Base-by-base conservation (phyloP, 2,797 vertebrate species). In the Parauchenoglanis punctatus region DNA sequence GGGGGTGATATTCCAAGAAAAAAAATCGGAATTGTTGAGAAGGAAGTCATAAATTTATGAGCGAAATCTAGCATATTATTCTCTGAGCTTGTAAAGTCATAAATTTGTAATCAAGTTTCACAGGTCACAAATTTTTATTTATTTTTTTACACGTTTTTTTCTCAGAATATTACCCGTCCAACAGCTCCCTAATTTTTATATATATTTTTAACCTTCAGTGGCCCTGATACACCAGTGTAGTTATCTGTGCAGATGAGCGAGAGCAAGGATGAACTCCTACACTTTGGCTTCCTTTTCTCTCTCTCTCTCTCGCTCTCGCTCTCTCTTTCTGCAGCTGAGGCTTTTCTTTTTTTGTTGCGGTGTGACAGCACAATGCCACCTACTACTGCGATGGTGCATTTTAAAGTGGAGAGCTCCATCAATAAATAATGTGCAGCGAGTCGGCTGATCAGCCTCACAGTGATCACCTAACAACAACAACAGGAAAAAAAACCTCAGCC, bases 301-400 rank as follows among this genome's bases (percentile, higher is more conserved):
- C 17, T 35, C 52, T 58, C 76, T 73, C 68, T 52, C 40, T 59
- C 72, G 59, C 20, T 72, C 31, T 61, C 54, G n/a, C 54, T 59
- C 54, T 61, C 56, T 70, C 61, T 40, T 28, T 86, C 52, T 85
- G 82, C 72, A 68, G 65, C 31, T 15, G 77, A 81, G 31, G n/a
- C 0, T 76, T 58, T 49, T 76, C 63, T 63, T 11, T 65, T 40
- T 83, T 73, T 86, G 46, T 88, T 86, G 86, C 70, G 80, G 84
- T 65, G 85, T 91, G 90, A 90, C 92, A 89, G 88, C 85, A 90
- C 90, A 90, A 88, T 91, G 88, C 88, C 91, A 90, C 90, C 92
- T 91, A 91, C 92, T 77, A 89, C 92, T 92, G 89, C 87, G 91
- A 91, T 68, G 78, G 78, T 92, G 91, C 90, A 91, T 91, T 90